Evolutionary conservation across 2,888 invertebrate species (phyloP), one percentile per base, ranked within the genome.

Genomic region (Oligia latruncula): DNA sequence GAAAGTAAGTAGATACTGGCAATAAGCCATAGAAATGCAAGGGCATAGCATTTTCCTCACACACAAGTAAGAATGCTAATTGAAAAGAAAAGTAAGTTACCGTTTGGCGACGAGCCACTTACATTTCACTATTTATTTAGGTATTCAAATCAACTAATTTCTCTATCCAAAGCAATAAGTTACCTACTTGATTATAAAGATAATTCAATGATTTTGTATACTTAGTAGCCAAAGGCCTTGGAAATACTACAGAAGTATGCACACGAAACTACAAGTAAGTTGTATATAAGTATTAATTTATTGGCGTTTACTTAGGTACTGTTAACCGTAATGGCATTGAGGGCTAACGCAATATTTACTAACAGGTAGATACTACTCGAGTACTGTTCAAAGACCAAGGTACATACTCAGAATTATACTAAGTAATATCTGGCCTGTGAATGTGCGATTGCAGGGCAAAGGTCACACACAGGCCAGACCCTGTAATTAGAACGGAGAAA

Each of bases 311-410:
- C 77, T 55, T 70, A 73, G 29, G 29, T 29, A 29, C 76, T 60
- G 46, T 65, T 76, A 71, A 58, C 65, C 20, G 66, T 62, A 40
- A 35, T 70, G 72, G 72, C 71, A 72, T 83, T 84, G 73, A 86
- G 60, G 70, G 17, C n/a, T 86, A 82, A 35, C 70, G 83, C 78
- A 82, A 84, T 83, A 67, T 86, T 71, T 83, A 60, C 52, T 20
- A 73, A 73, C n/a, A 40, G 6, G 40, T 76, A 13, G 29, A 29
- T 29, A 29, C n/a, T 6, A 70, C 52, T 58, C 23, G 5, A 65
- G 29, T 43, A 49, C n/a, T 58, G 73, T 72, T 64, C 58, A 68
- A 70, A 80, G 68, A 55, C 35, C n/a, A 70, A 71, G 23, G 43
- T 77, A 62, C 40, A 8, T 40, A 20, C 15, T 49, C 23, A 11